Evolutionary conservation across 1,140 invertebrate genomes (phyloP).

Genomic region (Drosophila yakuba): DNA sequence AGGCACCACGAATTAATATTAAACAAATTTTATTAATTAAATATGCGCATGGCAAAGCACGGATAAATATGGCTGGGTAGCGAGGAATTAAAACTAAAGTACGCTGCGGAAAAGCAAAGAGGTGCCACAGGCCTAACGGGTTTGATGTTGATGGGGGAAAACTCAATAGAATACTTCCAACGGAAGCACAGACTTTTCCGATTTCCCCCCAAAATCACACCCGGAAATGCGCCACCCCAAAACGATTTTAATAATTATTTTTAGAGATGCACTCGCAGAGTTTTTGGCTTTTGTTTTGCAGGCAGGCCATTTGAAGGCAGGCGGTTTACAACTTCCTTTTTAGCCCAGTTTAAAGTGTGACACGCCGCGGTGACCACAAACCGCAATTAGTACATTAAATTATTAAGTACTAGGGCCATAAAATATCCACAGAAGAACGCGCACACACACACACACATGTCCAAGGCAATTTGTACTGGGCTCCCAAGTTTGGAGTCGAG

Average conservation of each 20-base stretch:
- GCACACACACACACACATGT: constrained; percentile 42
- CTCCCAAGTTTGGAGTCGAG: constrained; percentile 35
- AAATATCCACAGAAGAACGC: constrained; percentile 26
- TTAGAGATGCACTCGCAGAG: constrained; percentile 13
- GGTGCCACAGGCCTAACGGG: constrained; percentile 51
- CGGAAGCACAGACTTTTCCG: constrained; percentile 64
- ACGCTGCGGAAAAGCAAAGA: constrained; percentile 25
- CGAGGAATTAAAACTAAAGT: constrained; percentile 72
- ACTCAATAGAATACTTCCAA: constrained; percentile 34
- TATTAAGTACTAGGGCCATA: constrained; percentile 69
- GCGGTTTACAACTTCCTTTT: constrained; percentile 54
- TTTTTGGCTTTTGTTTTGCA: constrained; percentile 28
- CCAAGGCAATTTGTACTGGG: constrained; percentile 29
- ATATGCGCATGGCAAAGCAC: constrained; percentile 70
- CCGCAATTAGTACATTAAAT: constrained; percentile 76
- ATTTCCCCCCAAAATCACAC: constrained; percentile 37
- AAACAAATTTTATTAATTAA: constrained; percentile 60
- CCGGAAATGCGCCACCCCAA: constrained; percentile 58
- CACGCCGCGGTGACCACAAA: constrained; percentile 48
- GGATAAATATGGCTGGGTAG: constrained; percentile 18
- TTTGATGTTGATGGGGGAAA: constrained; percentile 14
- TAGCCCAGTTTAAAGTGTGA: constrained; percentile 58
- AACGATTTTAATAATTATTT: constrained; percentile 28
- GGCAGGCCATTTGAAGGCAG: constrained; percentile 1
- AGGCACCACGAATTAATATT: constrained; percentile 71